Evolutionary conservation across 2,888 invertebrate genomes (phyloP), one percentile per base, ranked within the genome.

Genomic region (Elysia crispata): DNA sequence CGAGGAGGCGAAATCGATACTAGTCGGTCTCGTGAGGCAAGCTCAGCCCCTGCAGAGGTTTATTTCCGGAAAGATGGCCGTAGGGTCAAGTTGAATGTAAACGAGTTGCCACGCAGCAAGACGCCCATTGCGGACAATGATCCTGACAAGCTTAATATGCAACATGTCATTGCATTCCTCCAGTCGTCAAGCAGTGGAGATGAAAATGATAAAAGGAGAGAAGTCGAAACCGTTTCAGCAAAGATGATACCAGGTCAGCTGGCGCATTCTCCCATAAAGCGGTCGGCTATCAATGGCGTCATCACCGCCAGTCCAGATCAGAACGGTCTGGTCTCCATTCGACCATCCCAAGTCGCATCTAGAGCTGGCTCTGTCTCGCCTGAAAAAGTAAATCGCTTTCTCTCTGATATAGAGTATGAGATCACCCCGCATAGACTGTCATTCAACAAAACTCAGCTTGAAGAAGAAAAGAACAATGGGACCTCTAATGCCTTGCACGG

Each of bases 111-210:
- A 0, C 82, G 89, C 25, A 88, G 89, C 78, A 87, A 85, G 13
- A 88, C 89, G 0, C 89, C 89, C 15, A 85, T 88, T 20, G 85
- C 83, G 64, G 89, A 89, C 25, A 86, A 89, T 62, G 89, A 89
- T 54, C 89, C 89, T 0, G 89, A 89, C 81, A 89, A 87, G 78
- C 83, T 89, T 0, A 89, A 88, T 77, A 89, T 89, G 86, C 87
- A 89, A 77, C 87, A 88, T 72, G 89, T 82, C 28, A 88, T 88
- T 66, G 84, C 86, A 33, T 88, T 89, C 81, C 81, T 88, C 60
- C 87, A 87, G 79, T 86, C 86, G 3, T 41, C 41, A 41, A 11
- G 41, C 41, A 41, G 41, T 11, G 41, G 41, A 41, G 41, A 41
- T 41, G 41, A 41, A 41, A 82, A 74, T 30, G 60, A 50, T 30